Conservation (phyloP, 2,888 invertebrate genomes). For the Calliopum simillimum region DNA sequence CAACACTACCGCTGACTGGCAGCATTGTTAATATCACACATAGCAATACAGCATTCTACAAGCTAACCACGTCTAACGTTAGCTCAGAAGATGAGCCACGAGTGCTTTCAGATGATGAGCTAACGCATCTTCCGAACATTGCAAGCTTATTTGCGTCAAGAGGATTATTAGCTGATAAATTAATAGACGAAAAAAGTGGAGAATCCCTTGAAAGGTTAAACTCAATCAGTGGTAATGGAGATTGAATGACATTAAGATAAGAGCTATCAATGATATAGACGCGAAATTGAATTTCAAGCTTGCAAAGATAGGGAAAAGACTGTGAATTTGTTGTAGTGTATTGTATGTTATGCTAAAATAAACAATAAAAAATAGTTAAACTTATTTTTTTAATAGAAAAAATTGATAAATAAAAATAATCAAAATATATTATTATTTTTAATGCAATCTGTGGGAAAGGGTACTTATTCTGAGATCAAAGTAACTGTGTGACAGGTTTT, state of each 20-base stretch:
- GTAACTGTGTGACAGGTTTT: too few relatives aligned
- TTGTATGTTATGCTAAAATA: too few relatives aligned
- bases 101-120: slow-evolving; percentile 52
- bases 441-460: too few relatives aligned
- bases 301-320: slow-evolving; percentile 30
- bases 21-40: slow-evolving; percentile 67
- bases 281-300: background rate
- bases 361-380: too few relatives aligned
- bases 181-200: background rate
- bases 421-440: background rate
- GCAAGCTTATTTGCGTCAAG: slow-evolving; percentile 53
- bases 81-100: slow-evolving; percentile 56
- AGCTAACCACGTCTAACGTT: slow-evolving; percentile 59
- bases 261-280: background rate
- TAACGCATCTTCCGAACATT: slow-evolving; percentile 56
- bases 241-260: slow-evolving; percentile 2
- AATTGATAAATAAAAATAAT: background rate
- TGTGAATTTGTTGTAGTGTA: slow-evolving; percentile 24
- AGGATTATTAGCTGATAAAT: background rate
- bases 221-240: slow-evolving; percentile 40
- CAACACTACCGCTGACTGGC: slow-evolving; percentile 64
- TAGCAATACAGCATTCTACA: slow-evolving; percentile 65
- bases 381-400: too few relatives aligned
- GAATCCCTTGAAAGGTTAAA: slow-evolving; percentile 21
- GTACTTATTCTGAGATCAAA: too few relatives aligned